Evolutionary conservation across 1,140 invertebrate species (phyloP).

Genomic region (Platyscapa corneri): DNA sequence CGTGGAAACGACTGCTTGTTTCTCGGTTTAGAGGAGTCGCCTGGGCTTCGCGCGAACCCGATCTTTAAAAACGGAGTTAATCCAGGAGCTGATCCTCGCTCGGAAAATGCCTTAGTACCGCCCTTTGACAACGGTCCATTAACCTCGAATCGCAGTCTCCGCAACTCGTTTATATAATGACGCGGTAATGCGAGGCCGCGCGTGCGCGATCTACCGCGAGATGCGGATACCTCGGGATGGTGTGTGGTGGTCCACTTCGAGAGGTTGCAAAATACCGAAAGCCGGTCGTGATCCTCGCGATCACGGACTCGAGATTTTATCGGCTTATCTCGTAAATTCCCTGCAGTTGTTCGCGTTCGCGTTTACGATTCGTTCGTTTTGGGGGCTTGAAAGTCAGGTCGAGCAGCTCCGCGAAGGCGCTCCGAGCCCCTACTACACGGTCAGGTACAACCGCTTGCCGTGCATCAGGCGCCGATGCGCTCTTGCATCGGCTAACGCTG

Average conservation of each 20-base stretch:
- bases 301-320: neutral
- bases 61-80: neutral
- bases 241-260: neutral
- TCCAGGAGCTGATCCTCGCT: neutral
- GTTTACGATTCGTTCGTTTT: neutral
- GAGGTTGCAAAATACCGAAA: slow-evolving; percentile 13
- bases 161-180: slow-evolving; percentile 36
- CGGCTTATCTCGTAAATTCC: neutral
- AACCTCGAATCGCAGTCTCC: slow-evolving; percentile 36
- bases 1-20: no score
- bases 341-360: neutral
- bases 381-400: neutral
- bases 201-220: neutral
- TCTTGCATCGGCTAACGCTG: neutral
- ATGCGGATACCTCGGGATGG: neutral
- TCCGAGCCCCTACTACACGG: neutral
- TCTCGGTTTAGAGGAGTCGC: no score
- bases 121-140: slow-evolving; percentile 18
- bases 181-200: slow-evolving; percentile 13
- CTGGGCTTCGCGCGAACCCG: neutral
- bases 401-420: neutral
- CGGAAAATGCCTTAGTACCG: slow-evolving; percentile 5
- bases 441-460: neutral
- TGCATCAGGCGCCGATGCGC: neutral
- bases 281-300: neutral